Percentiles rank a stretch among this genome's conserved stretches.
These are phyloP conservation scores for Peromyscus nudipes DNA, from an alignment of 2,797 vertebrate species.

Conservation along the genomic window DNA sequence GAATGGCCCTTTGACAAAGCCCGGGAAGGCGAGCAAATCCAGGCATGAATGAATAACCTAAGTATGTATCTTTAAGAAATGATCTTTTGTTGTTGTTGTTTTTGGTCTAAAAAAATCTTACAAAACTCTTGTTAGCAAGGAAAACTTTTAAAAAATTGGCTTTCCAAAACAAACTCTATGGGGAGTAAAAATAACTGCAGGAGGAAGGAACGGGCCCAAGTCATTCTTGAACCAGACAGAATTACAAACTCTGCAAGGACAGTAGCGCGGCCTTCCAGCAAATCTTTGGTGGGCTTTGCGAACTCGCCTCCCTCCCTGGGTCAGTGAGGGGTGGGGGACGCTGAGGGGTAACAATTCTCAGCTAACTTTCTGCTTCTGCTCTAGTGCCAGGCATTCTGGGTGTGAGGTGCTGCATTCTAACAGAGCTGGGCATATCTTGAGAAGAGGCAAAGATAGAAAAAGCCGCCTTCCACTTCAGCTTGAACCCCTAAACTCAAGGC, in stretches of 20 bases:
- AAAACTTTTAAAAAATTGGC: constrained; percentile 5
- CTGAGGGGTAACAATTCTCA: neutral
- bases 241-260: neutral
- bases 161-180: constrained; percentile 24
- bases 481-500: neutral
- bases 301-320: too few species aligned
- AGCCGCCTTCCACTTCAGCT: neutral
- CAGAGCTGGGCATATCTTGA: neutral
- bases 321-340: neutral
- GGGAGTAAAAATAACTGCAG: neutral
- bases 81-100: constrained; percentile 3
- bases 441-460: neutral
- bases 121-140: neutral
- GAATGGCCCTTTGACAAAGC: constrained; percentile 32
- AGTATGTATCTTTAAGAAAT: neutral
- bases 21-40: neutral
- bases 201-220: constrained; percentile 1
- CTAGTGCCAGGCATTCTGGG: neutral
- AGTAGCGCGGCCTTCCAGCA: neutral
- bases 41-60: neutral
- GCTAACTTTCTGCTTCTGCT: neutral
- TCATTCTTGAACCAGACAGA: neutral
- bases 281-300: neutral
- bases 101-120: neutral
- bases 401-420: neutral